phyloP scores from a whole-genome alignment of 2,113 vertebrate species.

The Percopsis transmontana region DNA sequence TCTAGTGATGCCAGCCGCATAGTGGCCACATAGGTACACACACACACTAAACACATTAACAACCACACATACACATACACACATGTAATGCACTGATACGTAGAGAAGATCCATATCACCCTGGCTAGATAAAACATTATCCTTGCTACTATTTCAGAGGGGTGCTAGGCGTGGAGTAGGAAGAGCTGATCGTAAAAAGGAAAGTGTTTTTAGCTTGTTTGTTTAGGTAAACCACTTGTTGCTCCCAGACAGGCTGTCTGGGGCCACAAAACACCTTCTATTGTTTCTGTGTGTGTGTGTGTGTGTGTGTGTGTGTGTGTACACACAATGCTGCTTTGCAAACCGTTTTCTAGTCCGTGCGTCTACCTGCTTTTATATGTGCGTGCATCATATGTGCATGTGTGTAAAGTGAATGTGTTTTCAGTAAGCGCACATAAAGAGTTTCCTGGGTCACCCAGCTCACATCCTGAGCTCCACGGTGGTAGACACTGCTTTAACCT shows the following conservation, averaged over 20 bases:
- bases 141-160: conserved; percentile 31
- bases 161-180: conserved; percentile 10
- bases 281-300: conserved; percentile 53
- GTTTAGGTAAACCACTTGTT: conserved; percentile 72
- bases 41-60: conserved; percentile 19
- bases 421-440: too few species aligned
- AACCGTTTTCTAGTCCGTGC: conserved; percentile 57
- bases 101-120: not conserved
- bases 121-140: conserved; percentile 15
- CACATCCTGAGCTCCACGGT: not conserved
- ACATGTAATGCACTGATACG: conserved; percentile 28
- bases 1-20: not conserved
- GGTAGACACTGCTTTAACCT: not conserved
- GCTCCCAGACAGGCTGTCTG: conserved; percentile 74
- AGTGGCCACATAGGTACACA: not conserved
- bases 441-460: conserved; percentile 9
- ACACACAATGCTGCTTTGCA: conserved; percentile 53
- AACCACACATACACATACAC: conserved; percentile 14
- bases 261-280: conserved; percentile 73
- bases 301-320: conserved; percentile 13
- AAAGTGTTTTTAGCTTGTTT: conserved; percentile 77
- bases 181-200: conserved; percentile 39
- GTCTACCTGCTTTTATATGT: conserved; percentile 42
- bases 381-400: conserved; percentile 15
- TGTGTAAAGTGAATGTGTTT: too few species aligned